Conservation (phyloP, 2,113 vertebrate species). For the Chauna torquata region DNA sequence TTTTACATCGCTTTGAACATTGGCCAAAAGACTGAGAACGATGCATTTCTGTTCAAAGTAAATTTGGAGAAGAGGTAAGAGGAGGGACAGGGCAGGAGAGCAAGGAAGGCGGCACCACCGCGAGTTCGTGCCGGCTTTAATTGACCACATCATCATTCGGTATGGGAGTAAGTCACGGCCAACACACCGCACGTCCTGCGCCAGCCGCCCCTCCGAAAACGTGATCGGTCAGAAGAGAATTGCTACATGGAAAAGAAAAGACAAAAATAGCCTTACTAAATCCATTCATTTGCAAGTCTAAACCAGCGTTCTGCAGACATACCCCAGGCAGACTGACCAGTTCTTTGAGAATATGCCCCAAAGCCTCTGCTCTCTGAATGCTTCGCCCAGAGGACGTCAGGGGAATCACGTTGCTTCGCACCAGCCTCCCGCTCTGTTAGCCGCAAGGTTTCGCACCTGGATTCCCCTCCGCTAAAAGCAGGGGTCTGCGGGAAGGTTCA, state of each 20-base stretch:
- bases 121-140: neutral
- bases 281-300: neutral
- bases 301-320: too few relatives aligned
- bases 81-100: neutral
- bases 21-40: neutral
- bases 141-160: neutral
- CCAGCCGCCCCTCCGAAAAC: neutral
- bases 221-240: neutral
- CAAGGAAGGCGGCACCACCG: neutral
- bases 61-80: neutral
- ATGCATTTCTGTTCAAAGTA: neutral
- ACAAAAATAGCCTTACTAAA: neutral
- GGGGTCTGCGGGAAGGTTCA: neutral
- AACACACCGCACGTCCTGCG: neutral
- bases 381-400: neutral
- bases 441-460: neutral
- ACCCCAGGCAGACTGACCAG: neutral
- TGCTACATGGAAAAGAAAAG: neutral
- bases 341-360: neutral
- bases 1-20: neutral
- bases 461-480: neutral
- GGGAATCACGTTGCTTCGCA: neutral
- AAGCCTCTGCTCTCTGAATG: neutral
- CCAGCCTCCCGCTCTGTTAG: neutral
- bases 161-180: fast-evolving